Base-by-base conservation (phyloP, 2,113 vertebrate species). In the Erpornis zantholeuca region DNA sequence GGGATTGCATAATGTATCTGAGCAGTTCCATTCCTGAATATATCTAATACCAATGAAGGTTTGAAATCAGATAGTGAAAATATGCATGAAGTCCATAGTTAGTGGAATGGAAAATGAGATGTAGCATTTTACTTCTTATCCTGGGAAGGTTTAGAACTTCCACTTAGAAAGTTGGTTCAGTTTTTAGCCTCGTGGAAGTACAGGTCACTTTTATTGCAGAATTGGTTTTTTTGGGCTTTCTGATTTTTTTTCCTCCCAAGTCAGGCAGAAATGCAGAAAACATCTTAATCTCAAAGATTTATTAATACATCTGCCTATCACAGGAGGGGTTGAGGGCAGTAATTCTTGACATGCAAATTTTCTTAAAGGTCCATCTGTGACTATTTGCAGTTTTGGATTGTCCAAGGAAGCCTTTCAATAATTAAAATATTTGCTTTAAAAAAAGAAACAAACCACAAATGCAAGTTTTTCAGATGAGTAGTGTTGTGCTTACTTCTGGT, bases 161-260 rank as follows among this genome's bases (percentile, higher is more conserved):
- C 7, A 4, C 24, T 35, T 77, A 71, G 29, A 21, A 87, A 33
- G 4, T 7, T 65, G 15, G 11, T 75, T 61, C 42, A 75, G 4
- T 66, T 53, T 86, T 61, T 38, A 66, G 14, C 21, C 24, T 65
- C 0, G 0, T 49, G 65, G 47, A 94, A 82, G n/a, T 53, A 47
- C 21, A 73, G 45, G 11, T 73, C 8, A 22, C 33, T 70, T 69
- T 19, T 70, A 13, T 56, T 54, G 54, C 40, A 52, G 27, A 73
- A 38, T 19, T 84, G 13, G 1, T 3, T 9, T 14, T 13, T 85
- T 56, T 6, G 2, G 2, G 9, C 14, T 68, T 78, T 72, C 31
- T 25, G 33, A 1, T 4, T 36, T 12, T 33, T 17, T 9, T 64
- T 44, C 45, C 57, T 20, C 0, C 2, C 23, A n/a, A 19, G 8